Evolutionary conservation across 2,797 vertebrate genomes (phyloP), one percentile per base, ranked within the genome.

Genomic region (Ibycter americanus): DNA sequence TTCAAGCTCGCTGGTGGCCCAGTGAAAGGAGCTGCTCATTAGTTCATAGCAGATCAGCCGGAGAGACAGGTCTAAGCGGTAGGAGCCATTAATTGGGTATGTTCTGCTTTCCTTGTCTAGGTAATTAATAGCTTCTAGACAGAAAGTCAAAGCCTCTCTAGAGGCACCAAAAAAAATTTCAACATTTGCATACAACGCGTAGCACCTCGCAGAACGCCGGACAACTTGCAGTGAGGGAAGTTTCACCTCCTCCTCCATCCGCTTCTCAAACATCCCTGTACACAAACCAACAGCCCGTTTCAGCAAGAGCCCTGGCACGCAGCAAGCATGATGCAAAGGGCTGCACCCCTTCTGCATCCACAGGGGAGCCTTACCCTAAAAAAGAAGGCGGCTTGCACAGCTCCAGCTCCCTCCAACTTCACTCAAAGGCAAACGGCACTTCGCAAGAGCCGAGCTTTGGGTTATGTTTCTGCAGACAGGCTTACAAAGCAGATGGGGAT

Each of bases 41-140:
- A 95, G 90, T 29, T 90, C 61, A 12, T 3, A 62, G 93, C 89
- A 40, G 85, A 96, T 79, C 94, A 88, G 94, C 80, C 1, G 1
- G 89, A 76, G 85, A 90, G 93, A 85, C 88, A 77, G 92, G 73
- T 70, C 93, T 51, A 88, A 91, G 61, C 19, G 0, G 77, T 12
- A 72, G 74, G 63, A 93, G 90, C 81, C 84, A 81, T 89, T 94
- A 96, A 96, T 83, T 91, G 93, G 82, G 12, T 36, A 62, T 6
- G 68, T 78, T 92, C 93, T 87, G 89, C 94, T 94, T 63, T 92
- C 80, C 94, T 62, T 58, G 86, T 61, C 90, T 47, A 74, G 78
- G 87, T 96, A 96, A 96, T 96, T 96, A 97, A 96, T 74, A 95
- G 93, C 93, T 96, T 36, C 89, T 65, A 92, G 93, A 96, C 83